Evolutionary conservation across 1,140 invertebrate species (phyloP).

Genomic region (Psilanteris sp.): DNA sequence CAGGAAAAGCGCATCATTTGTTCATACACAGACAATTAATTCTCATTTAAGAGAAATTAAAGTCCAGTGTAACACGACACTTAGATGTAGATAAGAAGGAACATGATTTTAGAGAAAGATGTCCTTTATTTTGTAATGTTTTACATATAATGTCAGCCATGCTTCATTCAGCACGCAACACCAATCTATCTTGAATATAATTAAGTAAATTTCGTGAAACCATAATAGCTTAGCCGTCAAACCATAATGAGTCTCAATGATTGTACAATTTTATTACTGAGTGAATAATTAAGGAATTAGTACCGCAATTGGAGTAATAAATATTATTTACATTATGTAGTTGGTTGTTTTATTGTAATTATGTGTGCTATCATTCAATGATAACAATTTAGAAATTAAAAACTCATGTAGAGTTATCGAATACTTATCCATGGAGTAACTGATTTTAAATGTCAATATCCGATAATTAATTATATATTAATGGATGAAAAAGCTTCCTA

Average conservation of each 20-base stretch:
- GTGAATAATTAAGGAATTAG: conserved; percentile 15
- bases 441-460: no score
- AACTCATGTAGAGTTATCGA: no score
- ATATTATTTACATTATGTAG: no score
- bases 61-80: not conserved
- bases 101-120: not conserved
- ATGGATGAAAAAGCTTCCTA: no score
- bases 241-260: not conserved
- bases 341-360: no score
- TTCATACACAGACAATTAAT: conserved; percentile 6
- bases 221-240: conserved; percentile 11
- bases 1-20: conserved; percentile 16
- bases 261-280: conserved; percentile 29
- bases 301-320: not conserved
- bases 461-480: no score
- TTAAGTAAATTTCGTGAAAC: conserved; percentile 16
- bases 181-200: conserved; percentile 4
- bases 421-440: no score
- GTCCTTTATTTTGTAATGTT: not conserved
- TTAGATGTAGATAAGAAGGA: not conserved
- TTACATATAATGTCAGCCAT: not conserved
- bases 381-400: no score
- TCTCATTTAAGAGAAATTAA: conserved; percentile 37
- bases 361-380: no score
- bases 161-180: conserved; percentile 9